Conservation (phyloP, 1,140 invertebrate genomes). For the Diuraphis noxia region DNA sequence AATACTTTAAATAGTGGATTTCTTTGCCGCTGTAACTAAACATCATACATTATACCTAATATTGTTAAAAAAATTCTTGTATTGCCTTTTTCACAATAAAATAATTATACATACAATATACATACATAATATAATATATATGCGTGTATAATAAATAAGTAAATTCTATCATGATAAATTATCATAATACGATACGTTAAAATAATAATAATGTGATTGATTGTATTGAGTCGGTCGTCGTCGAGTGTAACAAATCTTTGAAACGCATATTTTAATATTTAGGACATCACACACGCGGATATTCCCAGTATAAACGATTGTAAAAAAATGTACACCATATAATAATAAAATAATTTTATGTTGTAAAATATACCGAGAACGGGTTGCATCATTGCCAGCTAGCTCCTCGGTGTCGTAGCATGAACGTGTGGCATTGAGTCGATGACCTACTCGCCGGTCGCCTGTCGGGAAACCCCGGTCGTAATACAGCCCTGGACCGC, state of each 20-base stretch:
- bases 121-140: background rate
- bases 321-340: background rate
- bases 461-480: background rate
- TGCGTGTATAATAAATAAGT: background rate
- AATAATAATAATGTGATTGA: background rate
- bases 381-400: background rate
- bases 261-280: background rate
- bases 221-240: background rate
- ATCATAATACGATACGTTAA: background rate
- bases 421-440: conserved; percentile 31
- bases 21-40: background rate
- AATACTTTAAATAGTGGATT: background rate
- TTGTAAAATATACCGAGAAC: background rate
- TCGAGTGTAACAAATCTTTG: background rate
- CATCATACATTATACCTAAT: background rate
- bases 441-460: conserved; percentile 37
- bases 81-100: background rate
- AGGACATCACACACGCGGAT: background rate
- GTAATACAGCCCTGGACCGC: conserved; percentile 8
- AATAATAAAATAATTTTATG: background rate
- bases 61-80: background rate
- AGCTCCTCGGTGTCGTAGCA: background rate
- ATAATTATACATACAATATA: background rate
- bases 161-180: background rate
- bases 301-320: background rate